Conservation (phyloP, 2,797 vertebrate genomes). For the Neosilurus hyrtlii region DNA sequence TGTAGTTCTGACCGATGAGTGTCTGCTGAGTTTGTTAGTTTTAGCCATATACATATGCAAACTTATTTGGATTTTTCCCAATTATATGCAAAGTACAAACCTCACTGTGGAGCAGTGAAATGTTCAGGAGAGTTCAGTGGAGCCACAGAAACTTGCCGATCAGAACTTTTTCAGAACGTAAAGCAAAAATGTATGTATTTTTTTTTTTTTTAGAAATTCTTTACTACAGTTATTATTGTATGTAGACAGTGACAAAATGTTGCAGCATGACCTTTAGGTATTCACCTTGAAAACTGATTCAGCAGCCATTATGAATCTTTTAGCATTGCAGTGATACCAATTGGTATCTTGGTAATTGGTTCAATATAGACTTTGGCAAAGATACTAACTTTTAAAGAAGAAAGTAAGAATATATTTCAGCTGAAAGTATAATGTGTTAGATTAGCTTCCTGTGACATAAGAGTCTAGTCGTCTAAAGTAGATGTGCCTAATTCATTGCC, state of each 20-base stretch:
- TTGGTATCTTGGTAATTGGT: no score
- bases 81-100: background rate
- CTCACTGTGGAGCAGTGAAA: background rate
- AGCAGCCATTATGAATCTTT: background rate
- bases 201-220: background rate
- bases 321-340: background rate
- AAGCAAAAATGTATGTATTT: background rate
- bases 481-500: constrained; percentile 9
- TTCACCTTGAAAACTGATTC: background rate
- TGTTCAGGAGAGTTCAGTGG: background rate
- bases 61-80: no score
- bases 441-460: constrained; percentile 8
- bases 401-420: background rate
- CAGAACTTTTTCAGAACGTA: no score
- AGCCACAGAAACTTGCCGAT: background rate
- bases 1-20: background rate
- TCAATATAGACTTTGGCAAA: background rate
- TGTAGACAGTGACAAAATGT: constrained; percentile 26
- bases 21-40: background rate
- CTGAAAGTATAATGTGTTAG: background rate
- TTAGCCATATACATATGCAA: background rate
- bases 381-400: background rate
- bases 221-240: constrained; percentile 7
- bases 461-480: background rate
- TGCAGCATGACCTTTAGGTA: constrained; percentile 4